Percentiles rank a stretch among this genome's conserved stretches.
Conservation (phyloP, 2,113 vertebrate genomes). For the Sardina pilchardus region DNA sequence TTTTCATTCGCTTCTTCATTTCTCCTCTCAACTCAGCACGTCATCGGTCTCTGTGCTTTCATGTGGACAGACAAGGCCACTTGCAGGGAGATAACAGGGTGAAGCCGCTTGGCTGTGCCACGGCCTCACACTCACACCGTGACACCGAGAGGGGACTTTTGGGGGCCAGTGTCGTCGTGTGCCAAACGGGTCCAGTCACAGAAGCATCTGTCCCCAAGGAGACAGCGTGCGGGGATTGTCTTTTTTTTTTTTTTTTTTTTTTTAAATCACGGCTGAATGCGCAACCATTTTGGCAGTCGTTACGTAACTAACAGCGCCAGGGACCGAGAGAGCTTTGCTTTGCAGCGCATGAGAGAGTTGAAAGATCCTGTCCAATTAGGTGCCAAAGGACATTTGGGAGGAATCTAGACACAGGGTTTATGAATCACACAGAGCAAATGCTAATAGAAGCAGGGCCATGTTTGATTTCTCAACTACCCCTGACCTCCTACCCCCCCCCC, state of each 20-base stretch:
- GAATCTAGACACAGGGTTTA: neutral
- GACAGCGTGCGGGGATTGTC: slow-evolving; percentile 22
- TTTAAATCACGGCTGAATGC: slow-evolving; percentile 18
- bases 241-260: slow-evolving; percentile 25
- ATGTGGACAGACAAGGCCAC: slow-evolving; percentile 53
- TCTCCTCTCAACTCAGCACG: neutral
- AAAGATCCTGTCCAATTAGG: neutral
- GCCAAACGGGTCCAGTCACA: slow-evolving; percentile 42
- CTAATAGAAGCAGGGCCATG: no score
- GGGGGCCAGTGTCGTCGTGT: slow-evolving; percentile 21
- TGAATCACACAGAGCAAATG: no score
- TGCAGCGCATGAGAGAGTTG: slow-evolving; percentile 7
- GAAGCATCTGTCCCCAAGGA: slow-evolving; percentile 37
- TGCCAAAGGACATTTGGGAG: neutral
- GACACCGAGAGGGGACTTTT: neutral
- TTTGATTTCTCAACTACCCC: no score
- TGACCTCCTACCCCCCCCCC: no score
- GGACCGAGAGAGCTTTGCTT: neutral
- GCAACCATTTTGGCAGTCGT: slow-evolving; percentile 37
- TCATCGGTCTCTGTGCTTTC: neutral
- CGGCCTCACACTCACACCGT: neutral
- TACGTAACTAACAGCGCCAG: slow-evolving; percentile 16
- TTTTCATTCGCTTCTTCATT: slow-evolving; percentile 55
- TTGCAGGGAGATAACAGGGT: slow-evolving; percentile 53
- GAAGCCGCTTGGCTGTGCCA: slow-evolving; percentile 51